Base-by-base conservation (phyloP, 2,113 vertebrate genomes). In the Toxotes chatareus region DNA sequence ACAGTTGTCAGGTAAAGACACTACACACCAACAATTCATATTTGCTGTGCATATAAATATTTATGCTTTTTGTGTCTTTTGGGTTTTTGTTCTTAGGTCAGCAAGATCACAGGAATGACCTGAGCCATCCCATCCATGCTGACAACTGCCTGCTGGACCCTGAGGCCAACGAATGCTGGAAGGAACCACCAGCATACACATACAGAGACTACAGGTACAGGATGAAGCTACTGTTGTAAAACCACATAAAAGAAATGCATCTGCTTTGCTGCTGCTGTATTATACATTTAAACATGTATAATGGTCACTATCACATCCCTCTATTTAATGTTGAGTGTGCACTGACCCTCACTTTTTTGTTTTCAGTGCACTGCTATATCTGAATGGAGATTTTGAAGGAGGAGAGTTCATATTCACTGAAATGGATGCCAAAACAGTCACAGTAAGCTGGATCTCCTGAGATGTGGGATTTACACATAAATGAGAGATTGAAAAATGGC, bases 371-470 rank as follows among this genome's bases (percentile, higher is more conserved):
- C 96, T 99, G 21, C 91, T 99, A 5, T 99, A 99, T 72, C 95
- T 99, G 64, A 99, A 99, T 0, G 97, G 96, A 0, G 96, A 99
- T 91, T 99, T 99, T 31, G 97, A 99, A 88, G 98, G 98, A 0
- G 98, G 98, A 0, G 98, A 99, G 77, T 99, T 99, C 88, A 98
- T 99, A 87, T 99, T 99, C 90, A 99, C 98, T 0, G 96, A 99
- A 93, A 98, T 98, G 96, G 98, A 99, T 69, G 97, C 98, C 86
- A 98, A 99, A 94, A 99, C 98, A 0, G 94, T 99, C 34, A 99
- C 98, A 4, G 98, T 99, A 85, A 96, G 96, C 93, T 9, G 21
- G 0, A 69, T 66, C 14, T 68, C 3, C 36, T 42, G 14, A n/a
- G 5, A 44, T 40, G 38, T 34, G 38, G 34, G 51, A 73, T 46